Evolutionary conservation across 2,113 vertebrate species (phyloP), one percentile per base, ranked within the genome.

Genomic region (Telmatochromis sp.): DNA sequence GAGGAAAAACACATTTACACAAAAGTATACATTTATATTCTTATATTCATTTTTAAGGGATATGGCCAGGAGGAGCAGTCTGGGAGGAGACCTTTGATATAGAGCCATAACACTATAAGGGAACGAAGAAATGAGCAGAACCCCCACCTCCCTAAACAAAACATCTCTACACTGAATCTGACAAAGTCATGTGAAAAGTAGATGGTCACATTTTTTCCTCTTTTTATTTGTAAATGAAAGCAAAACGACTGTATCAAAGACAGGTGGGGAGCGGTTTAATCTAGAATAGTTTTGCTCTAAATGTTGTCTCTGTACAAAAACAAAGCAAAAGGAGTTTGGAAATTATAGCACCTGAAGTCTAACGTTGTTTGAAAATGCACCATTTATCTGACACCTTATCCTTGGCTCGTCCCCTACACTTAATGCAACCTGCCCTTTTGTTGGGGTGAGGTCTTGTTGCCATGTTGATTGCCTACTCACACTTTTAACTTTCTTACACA

Each of bases 1-100:
- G 88, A 95, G 88, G 89, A 93, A 91, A 91, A 96, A 96, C 94
- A 96, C 95, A 96, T 96, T 94, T 96, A 96, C 95, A 97, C 95
- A 95, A 95, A 95, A 95, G 92, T 95, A 94, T 96, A 94, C 96
- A 94, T 96, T 95, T 94, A 95, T 96, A 94, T 94, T 95, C 93
- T 89, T 96, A 94, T 96, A 95, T 94, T 95, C 92, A 93, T 95
- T 89, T 89, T 88, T 85, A 87, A 86, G 91, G 91, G 91, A 92
- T 94, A 92, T 89, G 93, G 91, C 95, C 88, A 86, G 91, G 90
- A 87, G 83, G 83, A 85, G 84, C 53, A 88, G 91, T 90, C 85
- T 78, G 53, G 37, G 73, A 90, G 73, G 63, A 87, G 65, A 92
- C 84, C 58, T 87, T 86, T 68, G 75, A 94, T 89, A 89, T 82